These are phyloP conservation scores for Lamprologus speciosus DNA, from an alignment of 2,113 vertebrate species.

Conservation along the genomic window DNA sequence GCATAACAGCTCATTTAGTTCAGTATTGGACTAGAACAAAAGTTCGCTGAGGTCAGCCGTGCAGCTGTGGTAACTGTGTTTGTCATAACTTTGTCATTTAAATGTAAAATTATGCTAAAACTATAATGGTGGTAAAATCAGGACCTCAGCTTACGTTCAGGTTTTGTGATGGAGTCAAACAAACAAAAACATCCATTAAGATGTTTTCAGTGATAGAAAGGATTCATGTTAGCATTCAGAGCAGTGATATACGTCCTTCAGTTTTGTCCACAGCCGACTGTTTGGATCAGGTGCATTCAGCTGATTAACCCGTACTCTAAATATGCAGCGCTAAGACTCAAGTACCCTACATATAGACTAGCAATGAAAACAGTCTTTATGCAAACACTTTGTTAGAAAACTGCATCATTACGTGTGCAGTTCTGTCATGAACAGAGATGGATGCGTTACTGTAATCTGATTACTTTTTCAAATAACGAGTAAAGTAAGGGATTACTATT, in stretches of 20 bases:
- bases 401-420: neutral
- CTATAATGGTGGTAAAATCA: neutral
- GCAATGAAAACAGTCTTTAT: neutral
- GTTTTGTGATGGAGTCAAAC: neutral
- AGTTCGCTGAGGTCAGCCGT: neutral
- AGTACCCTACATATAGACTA: neutral
- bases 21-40: neutral
- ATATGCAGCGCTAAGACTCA: neutral
- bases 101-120: neutral
- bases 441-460: fast-evolving
- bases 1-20: neutral
- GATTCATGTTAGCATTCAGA: neutral
- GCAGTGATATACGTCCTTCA: neutral
- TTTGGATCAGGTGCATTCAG: neutral
- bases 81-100: neutral
- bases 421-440: neutral
- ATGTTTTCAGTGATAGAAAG: neutral
- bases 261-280: neutral
- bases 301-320: neutral
- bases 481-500: too few species aligned
- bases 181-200: neutral
- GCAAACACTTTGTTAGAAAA: neutral
- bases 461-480: too few species aligned
- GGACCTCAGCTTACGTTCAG: neutral
- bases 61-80: neutral